Conservation (phyloP, 2,888 invertebrate species). For the Sphaerophoria rueppellii region DNA sequence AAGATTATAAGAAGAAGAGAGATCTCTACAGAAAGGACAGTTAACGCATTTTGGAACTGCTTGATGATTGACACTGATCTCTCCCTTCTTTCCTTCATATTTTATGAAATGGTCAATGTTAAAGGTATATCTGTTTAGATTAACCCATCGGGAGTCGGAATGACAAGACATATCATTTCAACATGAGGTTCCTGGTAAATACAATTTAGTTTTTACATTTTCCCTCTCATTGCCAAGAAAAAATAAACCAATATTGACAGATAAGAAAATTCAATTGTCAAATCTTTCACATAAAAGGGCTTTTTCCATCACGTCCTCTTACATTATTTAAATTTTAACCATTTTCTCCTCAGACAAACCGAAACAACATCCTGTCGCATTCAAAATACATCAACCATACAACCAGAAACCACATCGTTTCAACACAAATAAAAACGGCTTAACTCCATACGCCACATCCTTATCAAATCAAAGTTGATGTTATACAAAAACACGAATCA, state of each 20-base stretch:
- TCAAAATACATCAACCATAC: constrained; percentile 13
- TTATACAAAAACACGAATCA: not conserved
- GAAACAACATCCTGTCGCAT: constrained; percentile 12
- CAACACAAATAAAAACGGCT: constrained; percentile 12
- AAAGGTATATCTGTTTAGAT: too few species aligned
- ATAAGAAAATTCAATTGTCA: not conserved
- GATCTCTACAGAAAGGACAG: too few species aligned
- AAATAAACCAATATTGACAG: not conserved
- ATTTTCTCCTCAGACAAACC: constrained; percentile 9
- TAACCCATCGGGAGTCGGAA: too few species aligned
- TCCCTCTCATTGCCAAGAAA: not conserved
- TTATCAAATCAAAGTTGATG: constrained; percentile 34
- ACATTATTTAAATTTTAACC: not conserved
- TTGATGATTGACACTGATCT: too few species aligned
- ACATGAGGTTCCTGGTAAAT: too few species aligned
- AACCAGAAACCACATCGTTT: not conserved
- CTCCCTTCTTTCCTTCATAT: too few species aligned
- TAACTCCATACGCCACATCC: constrained; percentile 15
- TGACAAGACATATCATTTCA: too few species aligned
- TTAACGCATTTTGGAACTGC: too few species aligned
- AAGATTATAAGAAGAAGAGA: too few species aligned
- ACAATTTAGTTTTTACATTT: not conserved
- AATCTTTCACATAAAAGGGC: not conserved
- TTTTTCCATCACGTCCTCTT: not conserved
- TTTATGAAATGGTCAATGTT: too few species aligned